These are phyloP conservation scores for Campylomormyrus numenius DNA, from an alignment of 2,113 vertebrate species.

Conservation along the genomic window DNA sequence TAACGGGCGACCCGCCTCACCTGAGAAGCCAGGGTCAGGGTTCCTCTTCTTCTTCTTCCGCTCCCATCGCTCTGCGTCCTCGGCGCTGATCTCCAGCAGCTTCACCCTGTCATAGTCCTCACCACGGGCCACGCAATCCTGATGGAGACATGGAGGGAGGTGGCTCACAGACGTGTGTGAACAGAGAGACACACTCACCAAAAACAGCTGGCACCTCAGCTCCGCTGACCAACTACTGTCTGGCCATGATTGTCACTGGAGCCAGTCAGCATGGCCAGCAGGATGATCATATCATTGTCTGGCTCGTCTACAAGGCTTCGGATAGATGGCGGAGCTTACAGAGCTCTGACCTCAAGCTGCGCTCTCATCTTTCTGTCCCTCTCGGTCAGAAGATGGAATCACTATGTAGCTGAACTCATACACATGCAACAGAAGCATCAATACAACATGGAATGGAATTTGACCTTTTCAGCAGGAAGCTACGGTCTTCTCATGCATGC, in stretches of 20 bases:
- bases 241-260: not conserved
- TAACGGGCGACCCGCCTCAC: constrained; percentile 44
- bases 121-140: constrained; percentile 81
- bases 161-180: not conserved
- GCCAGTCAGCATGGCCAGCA: not conserved
- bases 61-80: constrained; percentile 88
- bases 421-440: not conserved
- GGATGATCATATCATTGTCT: not conserved
- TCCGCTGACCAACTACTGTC: not conserved
- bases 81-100: constrained; percentile 84
- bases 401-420: not conserved
- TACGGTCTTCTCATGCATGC: not conserved
- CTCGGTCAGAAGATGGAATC: not conserved
- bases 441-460: not conserved
- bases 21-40: constrained; percentile 90
- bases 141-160: not conserved
- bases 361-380: not conserved
- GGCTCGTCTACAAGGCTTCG: not conserved
- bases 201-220: not conserved
- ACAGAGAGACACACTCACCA: not conserved
- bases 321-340: not conserved
- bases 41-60: constrained; percentile 88
- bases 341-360: not conserved
- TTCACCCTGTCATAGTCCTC: constrained; percentile 86
- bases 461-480: not conserved